Evolutionary conservation across 2,888 invertebrate genomes (phyloP), one percentile per base, ranked within the genome.

Genomic region (Hymenopus coronatus): DNA sequence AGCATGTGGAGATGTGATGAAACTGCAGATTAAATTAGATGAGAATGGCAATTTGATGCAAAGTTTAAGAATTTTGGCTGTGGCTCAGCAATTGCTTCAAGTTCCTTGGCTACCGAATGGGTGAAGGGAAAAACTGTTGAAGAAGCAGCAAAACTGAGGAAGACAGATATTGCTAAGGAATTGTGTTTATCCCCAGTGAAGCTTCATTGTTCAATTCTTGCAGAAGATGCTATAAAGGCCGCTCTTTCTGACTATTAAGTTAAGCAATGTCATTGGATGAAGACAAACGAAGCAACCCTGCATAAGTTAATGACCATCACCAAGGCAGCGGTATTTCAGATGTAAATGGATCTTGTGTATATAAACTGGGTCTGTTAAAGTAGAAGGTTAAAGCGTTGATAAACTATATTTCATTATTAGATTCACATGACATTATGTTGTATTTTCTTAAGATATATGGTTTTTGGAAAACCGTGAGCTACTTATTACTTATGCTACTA

Each of bases 41-140:
- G 97, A 98, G 0, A 94, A 98, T 93, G 99, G 99, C 85, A 99
- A 98, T 94, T 98, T 92, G 99, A 99, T 94, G 99, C 99, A 0
- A 99, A 99, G 93, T 99, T 99, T 93, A 99, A 99, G 94, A 99
- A 99, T 0, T 99, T 99, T 94, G 99, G 99, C 28, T 99, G 99
- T 93, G 99, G 99, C 27, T 99, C 99, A 83, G 99, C 99, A 0
- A 99, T 99, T 92, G 99, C 99, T 25, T 98, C 98, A 40, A 98
- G 98, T 92, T 98, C 98, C n/a, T 95, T 97, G 92, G 99, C 98
- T 90, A 99, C 98, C 82, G 99, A 97, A 94, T 99, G 98, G 99
- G 98, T 97, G 90, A 99, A 98, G 93, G 99, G 97, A 87, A 99
- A 99, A 94, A 97, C 98, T 0, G 96, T 94, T n/a, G n/a, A n/a